These are phyloP conservation scores for Pseudomyrmex flavicornis DNA, from an alignment of 1,140 invertebrate species.

Conservation along the genomic window DNA sequence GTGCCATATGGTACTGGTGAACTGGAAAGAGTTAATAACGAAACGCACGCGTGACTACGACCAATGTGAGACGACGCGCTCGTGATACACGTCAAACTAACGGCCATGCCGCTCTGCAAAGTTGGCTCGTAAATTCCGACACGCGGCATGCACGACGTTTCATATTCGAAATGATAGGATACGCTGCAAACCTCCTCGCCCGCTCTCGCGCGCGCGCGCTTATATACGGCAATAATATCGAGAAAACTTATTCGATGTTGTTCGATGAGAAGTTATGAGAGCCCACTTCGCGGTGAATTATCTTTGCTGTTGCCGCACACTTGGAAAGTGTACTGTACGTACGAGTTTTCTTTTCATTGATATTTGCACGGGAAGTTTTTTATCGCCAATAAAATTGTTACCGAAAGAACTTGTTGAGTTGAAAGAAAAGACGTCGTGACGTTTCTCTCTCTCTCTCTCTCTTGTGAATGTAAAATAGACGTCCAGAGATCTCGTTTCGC, in stretches of 20 bases:
- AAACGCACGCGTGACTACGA: constrained; percentile 52
- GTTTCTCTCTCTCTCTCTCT: too few relatives aligned
- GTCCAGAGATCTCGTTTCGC: too few relatives aligned
- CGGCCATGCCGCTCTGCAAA: constrained; percentile 45
- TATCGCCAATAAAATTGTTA: constrained; percentile 25
- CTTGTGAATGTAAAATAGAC: too few relatives aligned
- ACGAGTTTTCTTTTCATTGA: not conserved
- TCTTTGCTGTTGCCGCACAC: constrained; percentile 15
- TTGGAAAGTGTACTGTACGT: not conserved
- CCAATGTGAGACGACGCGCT: constrained; percentile 32
- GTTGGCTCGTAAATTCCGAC: constrained; percentile 51
- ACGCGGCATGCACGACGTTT: constrained; percentile 50
- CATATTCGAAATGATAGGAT: constrained; percentile 48
- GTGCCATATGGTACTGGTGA: constrained; percentile 57
- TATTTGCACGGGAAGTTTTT: not conserved
- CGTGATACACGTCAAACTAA: constrained; percentile 56
- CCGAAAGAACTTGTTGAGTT: not conserved
- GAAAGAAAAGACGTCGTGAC: not conserved
- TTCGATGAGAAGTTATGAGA: constrained; percentile 28
- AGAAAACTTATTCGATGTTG: constrained; percentile 44
- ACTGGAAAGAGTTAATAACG: constrained; percentile 61
- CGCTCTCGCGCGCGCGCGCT: not conserved
- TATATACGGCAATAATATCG: constrained; percentile 40
- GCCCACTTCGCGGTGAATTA: constrained; percentile 48
- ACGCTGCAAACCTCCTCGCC: constrained; percentile 14